phyloP scores from a whole-genome alignment of 2,113 vertebrate species.

The Protomyctophum bolini region DNA sequence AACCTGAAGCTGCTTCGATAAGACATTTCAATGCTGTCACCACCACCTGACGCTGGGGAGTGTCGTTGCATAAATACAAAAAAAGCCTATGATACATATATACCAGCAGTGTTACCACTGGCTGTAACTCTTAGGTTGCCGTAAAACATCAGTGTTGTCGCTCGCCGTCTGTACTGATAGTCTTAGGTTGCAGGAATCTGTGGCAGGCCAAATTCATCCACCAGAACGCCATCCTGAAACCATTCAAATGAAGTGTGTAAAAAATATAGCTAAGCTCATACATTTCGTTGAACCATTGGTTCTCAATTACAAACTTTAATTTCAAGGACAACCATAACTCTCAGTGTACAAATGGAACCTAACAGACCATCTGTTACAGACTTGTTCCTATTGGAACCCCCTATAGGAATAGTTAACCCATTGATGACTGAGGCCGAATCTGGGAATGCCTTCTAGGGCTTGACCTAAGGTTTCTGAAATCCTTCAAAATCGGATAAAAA shows the following conservation, averaged over 20 bases:
- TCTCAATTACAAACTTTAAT: too few relatives aligned
- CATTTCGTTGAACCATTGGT: too few relatives aligned
- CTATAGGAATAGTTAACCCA: too few relatives aligned
- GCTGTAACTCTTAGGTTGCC: constrained; percentile 82
- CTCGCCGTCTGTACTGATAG: not conserved
- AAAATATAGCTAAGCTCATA: not conserved
- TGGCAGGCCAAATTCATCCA: constrained; percentile 97
- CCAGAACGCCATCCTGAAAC: constrained; percentile 91
- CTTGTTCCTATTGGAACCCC: too few relatives aligned
- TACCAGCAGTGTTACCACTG: constrained; percentile 3
- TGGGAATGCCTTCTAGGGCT: too few relatives aligned
- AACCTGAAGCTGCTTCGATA: constrained; percentile 38
- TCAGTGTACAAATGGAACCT: too few relatives aligned
- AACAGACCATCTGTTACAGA: too few relatives aligned
- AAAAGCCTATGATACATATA: constrained; percentile 61
- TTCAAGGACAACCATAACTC: too few relatives aligned
- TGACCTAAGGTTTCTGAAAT: too few relatives aligned
- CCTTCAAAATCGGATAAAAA: too few relatives aligned
- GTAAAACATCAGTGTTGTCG: constrained; percentile 69
- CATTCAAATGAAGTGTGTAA: not conserved
- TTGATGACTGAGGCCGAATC: too few relatives aligned
- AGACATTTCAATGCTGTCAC: constrained; percentile 19
- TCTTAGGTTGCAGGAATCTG: constrained; percentile 94
- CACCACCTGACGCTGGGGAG: constrained; percentile 37
- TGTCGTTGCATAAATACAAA: constrained; percentile 64